Percentiles rank a stretch among this genome's conserved stretches.
These are phyloP conservation scores for Meda fulgida DNA, from an alignment of 2,797 vertebrate genomes.

Conservation along the genomic window DNA sequence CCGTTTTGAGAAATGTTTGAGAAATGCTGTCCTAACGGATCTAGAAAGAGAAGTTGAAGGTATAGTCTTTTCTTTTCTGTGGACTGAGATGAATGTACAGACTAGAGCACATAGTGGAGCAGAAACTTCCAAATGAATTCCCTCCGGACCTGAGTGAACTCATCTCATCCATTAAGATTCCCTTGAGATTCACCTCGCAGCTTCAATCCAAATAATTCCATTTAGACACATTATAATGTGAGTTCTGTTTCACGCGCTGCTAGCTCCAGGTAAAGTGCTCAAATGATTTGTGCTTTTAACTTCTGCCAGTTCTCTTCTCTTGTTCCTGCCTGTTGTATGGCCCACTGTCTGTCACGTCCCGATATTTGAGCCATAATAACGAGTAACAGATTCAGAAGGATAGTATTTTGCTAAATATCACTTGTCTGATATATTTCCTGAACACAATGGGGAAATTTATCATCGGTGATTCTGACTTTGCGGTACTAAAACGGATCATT, in stretches of 20 bases:
- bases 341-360: neutral
- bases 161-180: constrained; percentile 53
- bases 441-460: neutral
- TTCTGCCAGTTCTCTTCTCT: neutral
- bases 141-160: neutral
- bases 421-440: neutral
- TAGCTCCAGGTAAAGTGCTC: constrained; percentile 26
- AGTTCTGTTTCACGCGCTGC: constrained; percentile 23
- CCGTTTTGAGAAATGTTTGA: neutral
- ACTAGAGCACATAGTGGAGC: constrained; percentile 14
- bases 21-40: neutral
- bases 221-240: constrained; percentile 32
- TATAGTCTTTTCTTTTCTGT: neutral
- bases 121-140: constrained; percentile 35
- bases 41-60: constrained; percentile 30
- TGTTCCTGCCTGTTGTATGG: neutral
- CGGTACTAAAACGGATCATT: neutral
- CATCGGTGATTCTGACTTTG: neutral
- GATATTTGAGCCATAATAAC: neutral
- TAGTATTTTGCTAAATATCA: neutral
- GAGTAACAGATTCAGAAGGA: neutral
- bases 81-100: constrained; percentile 19
- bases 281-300: neutral
- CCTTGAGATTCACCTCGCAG: constrained; percentile 25
- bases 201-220: constrained; percentile 50